Evolutionary conservation across 1,140 invertebrate genomes (phyloP).

Genomic region (Melitaea cinxia): DNA sequence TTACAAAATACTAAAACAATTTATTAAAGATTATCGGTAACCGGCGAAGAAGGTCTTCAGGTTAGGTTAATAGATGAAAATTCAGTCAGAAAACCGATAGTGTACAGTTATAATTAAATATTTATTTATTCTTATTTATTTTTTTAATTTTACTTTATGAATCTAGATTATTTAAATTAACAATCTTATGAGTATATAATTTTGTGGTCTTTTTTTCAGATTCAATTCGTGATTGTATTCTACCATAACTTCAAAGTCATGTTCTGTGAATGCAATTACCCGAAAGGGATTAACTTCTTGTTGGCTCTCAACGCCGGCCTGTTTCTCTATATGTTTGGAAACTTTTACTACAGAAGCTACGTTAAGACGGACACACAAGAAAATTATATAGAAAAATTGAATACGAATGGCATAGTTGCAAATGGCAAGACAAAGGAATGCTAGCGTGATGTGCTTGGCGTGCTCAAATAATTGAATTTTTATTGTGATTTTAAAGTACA

Average conservation of each 20-base stretch:
- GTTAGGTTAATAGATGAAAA: too few species aligned
- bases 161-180: too few species aligned
- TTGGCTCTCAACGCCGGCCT: constrained; percentile 88
- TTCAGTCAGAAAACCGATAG: too few species aligned
- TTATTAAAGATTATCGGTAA: too few species aligned
- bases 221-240: constrained; percentile 91
- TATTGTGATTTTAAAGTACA: constrained; percentile 41
- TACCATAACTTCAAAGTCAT: constrained; percentile 85
- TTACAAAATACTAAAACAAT: too few species aligned
- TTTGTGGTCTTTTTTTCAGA: constrained; percentile 80
- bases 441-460: constrained; percentile 40
- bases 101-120: too few species aligned
- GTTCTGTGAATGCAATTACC: constrained; percentile 86
- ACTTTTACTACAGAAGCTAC: constrained; percentile 91
- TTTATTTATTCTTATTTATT: background rate
- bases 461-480: constrained; percentile 25
- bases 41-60: too few species aligned
- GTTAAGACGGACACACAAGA: constrained; percentile 55
- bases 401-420: constrained; percentile 14
- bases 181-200: too few species aligned
- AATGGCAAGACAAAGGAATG: constrained; percentile 55
- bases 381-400: constrained; percentile 19
- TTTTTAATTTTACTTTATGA: background rate
- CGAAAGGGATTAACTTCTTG: constrained; percentile 85
- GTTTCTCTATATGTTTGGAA: constrained; percentile 92